These are phyloP conservation scores for Simalia tracyae DNA, from an alignment of 2,797 vertebrate genomes.

Conservation along the genomic window DNA sequence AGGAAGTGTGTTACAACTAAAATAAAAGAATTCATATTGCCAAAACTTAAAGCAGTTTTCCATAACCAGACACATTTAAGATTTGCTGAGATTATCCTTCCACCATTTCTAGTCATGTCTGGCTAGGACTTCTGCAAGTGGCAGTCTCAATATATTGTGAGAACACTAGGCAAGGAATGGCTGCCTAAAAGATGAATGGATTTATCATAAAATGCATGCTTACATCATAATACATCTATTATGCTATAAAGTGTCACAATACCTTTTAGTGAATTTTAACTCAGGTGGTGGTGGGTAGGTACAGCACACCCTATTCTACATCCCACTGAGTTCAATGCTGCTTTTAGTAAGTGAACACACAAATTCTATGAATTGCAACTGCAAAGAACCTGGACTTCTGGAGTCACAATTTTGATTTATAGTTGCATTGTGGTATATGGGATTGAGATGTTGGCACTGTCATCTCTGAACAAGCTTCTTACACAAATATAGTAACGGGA, in stretches of 20 bases:
- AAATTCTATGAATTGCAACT: conserved; percentile 6
- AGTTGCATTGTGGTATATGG: conserved; percentile 37
- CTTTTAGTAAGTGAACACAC: not conserved
- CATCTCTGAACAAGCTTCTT: conserved; percentile 51
- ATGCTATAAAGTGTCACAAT: not conserved
- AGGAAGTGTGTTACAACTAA: not conserved
- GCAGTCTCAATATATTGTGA: not conserved
- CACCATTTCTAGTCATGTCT: not conserved
- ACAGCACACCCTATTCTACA: not conserved
- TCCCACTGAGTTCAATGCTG: conserved; percentile 22
- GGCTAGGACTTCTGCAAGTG: not conserved
- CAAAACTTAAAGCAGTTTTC: not conserved
- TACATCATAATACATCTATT: not conserved
- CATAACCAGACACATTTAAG: not conserved
- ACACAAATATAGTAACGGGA: conserved; percentile 52
- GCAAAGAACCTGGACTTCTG: conserved; percentile 3
- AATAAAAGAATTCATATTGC: not conserved
- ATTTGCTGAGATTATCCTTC: not conserved
- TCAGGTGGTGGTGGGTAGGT: too few relatives aligned
- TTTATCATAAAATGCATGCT: not conserved
- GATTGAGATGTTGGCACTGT: conserved; percentile 47
- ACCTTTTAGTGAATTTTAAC: not conserved
- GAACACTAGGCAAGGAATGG: not conserved
- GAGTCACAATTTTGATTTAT: conserved; percentile 47
- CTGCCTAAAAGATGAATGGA: not conserved